phyloP scores from a whole-genome alignment of 2,113 vertebrate genomes.

The Cyanoderma ruficeps region DNA sequence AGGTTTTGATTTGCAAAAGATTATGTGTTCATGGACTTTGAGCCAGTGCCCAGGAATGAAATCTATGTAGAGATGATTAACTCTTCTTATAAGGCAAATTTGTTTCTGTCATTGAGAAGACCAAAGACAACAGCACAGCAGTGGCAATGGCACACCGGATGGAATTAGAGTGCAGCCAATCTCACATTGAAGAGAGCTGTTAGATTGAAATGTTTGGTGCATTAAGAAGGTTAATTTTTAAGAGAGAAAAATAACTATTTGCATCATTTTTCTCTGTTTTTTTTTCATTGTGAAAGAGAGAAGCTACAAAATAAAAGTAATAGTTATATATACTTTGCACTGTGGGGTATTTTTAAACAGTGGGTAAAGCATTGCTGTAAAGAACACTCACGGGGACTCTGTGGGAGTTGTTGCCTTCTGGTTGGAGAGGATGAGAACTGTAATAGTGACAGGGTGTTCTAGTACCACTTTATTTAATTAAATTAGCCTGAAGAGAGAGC shows the following conservation, averaged over 20 bases:
- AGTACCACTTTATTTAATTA: conserved; percentile 44
- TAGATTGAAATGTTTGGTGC: background rate
- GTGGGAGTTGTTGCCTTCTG: conserved; percentile 26
- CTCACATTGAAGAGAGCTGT: background rate
- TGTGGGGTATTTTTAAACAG: background rate
- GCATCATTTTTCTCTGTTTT: background rate
- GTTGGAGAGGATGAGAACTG: background rate
- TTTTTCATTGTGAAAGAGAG: background rate
- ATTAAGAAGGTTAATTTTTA: background rate
- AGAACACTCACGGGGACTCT: background rate
- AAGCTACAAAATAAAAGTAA: background rate
- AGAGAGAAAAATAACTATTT: background rate
- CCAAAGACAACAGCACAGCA: background rate
- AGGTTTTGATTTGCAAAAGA: conserved; percentile 49
- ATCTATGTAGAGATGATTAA: conserved; percentile 24
- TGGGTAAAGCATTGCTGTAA: background rate
- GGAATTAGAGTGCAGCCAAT: background rate
- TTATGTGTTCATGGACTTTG: conserved; percentile 41
- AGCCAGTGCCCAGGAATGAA: conserved; percentile 7
- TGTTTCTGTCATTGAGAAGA: conserved; percentile 44
- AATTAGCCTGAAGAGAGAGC: conserved; percentile 26
- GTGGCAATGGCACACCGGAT: background rate
- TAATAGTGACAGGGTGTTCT: conserved; percentile 13
- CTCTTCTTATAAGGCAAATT: background rate
- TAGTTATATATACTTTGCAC: background rate